A percentile compares a stretch with the other conserved stretches of the same genome.
phyloP scores from a whole-genome alignment of 2,797 vertebrate genomes.

The Dicrostonyx torquatus region DNA sequence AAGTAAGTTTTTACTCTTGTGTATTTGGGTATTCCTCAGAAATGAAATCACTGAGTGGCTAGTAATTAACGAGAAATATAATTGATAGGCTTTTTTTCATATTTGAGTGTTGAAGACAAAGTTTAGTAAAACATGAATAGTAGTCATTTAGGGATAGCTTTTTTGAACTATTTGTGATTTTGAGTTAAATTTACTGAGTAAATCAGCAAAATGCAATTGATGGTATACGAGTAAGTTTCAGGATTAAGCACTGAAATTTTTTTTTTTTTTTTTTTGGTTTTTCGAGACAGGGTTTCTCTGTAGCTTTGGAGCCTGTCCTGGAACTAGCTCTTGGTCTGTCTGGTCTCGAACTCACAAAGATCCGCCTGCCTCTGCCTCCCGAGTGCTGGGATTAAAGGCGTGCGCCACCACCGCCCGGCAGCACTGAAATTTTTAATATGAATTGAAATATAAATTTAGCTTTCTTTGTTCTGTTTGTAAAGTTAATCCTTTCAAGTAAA shows the following conservation, averaged over 20 bases:
- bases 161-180: constrained; percentile 47
- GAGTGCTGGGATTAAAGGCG: no score
- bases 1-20: not conserved
- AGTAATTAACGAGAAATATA: not conserved
- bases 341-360: no score
- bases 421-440: constrained; percentile 28
- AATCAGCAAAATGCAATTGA: not conserved
- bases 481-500: constrained; percentile 33
- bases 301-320: no score
- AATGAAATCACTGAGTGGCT: constrained; percentile 29
- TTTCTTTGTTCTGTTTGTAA: not conserved
- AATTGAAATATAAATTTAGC: constrained; percentile 10
- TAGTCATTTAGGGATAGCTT: constrained; percentile 31
- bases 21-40: constrained; percentile 46
- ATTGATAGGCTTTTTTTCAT: not conserved
- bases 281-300: no score
- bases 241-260: constrained; percentile 33
- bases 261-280: no score
- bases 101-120: constrained; percentile 44
- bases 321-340: no score
- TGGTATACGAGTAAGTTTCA: not conserved
- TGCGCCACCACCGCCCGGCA: no score
- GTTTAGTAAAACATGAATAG: constrained; percentile 22
- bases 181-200: constrained; percentile 1
- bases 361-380: no score